Percentiles rank a stretch among this genome's conserved stretches.
These are phyloP conservation scores for Oligia strigilis DNA, from an alignment of 2,888 invertebrate species.

Conservation along the genomic window DNA sequence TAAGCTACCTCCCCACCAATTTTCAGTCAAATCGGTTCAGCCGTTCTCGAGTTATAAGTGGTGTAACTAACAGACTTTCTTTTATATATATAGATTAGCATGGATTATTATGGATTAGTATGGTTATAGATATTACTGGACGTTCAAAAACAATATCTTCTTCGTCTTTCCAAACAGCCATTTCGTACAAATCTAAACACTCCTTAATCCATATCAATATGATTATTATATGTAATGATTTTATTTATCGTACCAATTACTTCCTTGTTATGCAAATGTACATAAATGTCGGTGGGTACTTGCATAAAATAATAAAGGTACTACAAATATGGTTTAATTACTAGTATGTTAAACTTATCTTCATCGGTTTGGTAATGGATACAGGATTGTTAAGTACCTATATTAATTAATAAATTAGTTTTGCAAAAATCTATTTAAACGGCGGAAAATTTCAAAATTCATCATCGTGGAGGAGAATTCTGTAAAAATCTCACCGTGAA, in stretches of 20 bases:
- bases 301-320: slow-evolving; percentile 61
- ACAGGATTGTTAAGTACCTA: not conserved
- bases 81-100: too few species aligned
- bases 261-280: slow-evolving; percentile 66
- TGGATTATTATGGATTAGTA: too few species aligned
- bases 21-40: too few species aligned
- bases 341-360: slow-evolving; percentile 22
- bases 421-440: not conserved
- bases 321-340: slow-evolving; percentile 51
- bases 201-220: slow-evolving; percentile 44
- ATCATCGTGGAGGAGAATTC: not conserved
- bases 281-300: slow-evolving; percentile 50
- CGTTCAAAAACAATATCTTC: not conserved
- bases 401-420: not conserved
- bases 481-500: not conserved
- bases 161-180: not conserved
- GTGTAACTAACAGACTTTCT: too few species aligned
- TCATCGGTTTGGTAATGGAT: slow-evolving; percentile 14
- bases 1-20: too few species aligned
- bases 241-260: slow-evolving; percentile 59
- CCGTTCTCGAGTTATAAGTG: too few species aligned
- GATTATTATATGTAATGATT: slow-evolving; percentile 62
- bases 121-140: too few species aligned
- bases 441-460: not conserved
- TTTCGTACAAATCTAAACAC: slow-evolving; percentile 7